phyloP scores from a whole-genome alignment of 2,113 vertebrate genomes.

The Sinosuthora webbiana region DNA sequence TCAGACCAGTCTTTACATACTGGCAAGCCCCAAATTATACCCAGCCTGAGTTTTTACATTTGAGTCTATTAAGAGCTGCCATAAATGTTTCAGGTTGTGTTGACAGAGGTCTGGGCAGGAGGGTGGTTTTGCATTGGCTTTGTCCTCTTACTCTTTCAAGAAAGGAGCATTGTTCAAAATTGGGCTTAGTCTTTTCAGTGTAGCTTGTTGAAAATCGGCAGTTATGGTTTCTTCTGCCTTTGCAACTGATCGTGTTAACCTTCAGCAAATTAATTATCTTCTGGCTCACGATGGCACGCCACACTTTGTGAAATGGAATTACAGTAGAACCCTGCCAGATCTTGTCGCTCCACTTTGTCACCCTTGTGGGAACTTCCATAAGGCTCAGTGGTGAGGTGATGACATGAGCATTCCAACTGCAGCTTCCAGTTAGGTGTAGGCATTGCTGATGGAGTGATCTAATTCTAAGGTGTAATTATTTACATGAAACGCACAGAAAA shows the following conservation, averaged over 20 bases:
- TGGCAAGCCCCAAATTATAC: not conserved
- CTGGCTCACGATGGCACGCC: not conserved
- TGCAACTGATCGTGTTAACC: not conserved
- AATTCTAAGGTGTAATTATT: not conserved
- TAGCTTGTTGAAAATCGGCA: not conserved
- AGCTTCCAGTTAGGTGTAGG: not conserved
- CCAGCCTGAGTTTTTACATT: not conserved
- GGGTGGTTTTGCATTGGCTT: not conserved
- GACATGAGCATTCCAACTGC: not conserved
- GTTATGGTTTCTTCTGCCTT: slow-evolving; percentile 1
- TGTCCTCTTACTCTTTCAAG: not conserved
- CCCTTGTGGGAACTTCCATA: not conserved
- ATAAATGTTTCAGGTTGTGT: not conserved
- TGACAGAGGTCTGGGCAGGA: not conserved
- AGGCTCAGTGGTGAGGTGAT: not conserved
- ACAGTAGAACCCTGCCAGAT: not conserved
- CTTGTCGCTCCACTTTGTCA: not conserved
- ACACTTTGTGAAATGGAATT: not conserved
- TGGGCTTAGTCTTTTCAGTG: not conserved
- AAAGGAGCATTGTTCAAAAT: not conserved
- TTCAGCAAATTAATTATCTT: slow-evolving; percentile 43
- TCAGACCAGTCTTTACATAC: slow-evolving; percentile 9
- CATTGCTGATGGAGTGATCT: not conserved
- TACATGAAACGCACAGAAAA: not conserved
- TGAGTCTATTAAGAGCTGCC: not conserved